Base-by-base conservation (phyloP, 2,113 vertebrate species). In the Polypterus senegalus region DNA sequence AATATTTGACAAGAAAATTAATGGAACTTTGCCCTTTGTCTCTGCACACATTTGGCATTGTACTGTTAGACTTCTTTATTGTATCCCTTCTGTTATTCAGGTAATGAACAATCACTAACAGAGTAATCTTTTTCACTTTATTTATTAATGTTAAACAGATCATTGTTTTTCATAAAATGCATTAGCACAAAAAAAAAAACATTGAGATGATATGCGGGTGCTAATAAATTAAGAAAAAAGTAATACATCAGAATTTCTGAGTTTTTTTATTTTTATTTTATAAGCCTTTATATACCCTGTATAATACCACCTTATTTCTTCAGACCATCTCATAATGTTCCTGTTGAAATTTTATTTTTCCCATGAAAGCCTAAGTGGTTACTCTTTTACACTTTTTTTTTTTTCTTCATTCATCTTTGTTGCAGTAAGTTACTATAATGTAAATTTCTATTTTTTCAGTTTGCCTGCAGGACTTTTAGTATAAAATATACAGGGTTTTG, bases 1-100 rank as follows among this genome's bases (percentile, higher is more conserved):
- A 49, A 62, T 53, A 44, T 48, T 59, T 64, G 10, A 45, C 63
- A 64, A 64, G 61, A 79, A 54, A 1, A 80, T 65, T 80, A 64
- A 64, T 64, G 59, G 54, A 63, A 62, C 53, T 53, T 52, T 71
- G 81, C 77, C 74, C 73, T 82, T 84, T 85, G 85, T 82, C 83
- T 88, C 83, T 79, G 80, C 74, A 77, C 75, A 77, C 76, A 86
- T 83, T 84, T 85, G 88, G 88, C 88, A 87, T 88, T 79, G 88
- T 83, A 89, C 88, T 89, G 81, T 86, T 89, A 89, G 79, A 79
- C 6, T 51, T 51, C 9, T 51, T 51, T 51, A 57, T 48, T 56
- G 5, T 5, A 78, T 81, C 85, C 78, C 77, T 82, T 79, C 81
- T 76, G 73, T 79, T 78, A 77, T 86, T 88, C 86, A 87, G 86